phyloP scores from a whole-genome alignment of 2,888 invertebrate species.

The Calephelis perditalis region DNA sequence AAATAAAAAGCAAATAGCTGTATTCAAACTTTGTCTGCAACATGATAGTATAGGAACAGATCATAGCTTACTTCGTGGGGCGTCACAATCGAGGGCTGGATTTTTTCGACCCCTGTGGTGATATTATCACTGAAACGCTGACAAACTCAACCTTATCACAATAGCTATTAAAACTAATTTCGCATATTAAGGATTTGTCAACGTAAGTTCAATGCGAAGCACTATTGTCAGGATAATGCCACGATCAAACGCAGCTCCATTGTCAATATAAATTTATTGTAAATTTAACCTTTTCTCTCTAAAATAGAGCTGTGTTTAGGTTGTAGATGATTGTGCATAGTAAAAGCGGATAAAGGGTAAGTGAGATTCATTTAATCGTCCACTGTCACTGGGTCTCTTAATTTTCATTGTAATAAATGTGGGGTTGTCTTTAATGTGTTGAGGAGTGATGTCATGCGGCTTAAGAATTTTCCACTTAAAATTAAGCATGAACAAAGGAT shows the following conservation, averaged over 20 bases:
- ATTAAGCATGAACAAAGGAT: slow-evolving; percentile 14
- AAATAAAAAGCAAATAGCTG: neutral
- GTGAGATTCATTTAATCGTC: slow-evolving; percentile 73
- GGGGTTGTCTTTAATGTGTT: slow-evolving; percentile 33
- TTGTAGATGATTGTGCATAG: slow-evolving; percentile 29
- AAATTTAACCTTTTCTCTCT: slow-evolving; percentile 33
- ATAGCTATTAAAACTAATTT: slow-evolving; percentile 37
- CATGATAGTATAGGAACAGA: slow-evolving; percentile 65
- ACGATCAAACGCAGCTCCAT: slow-evolving; percentile 70
- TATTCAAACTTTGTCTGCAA: slow-evolving; percentile 33
- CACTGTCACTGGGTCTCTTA: slow-evolving; percentile 69
- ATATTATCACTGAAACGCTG: slow-evolving; percentile 45
- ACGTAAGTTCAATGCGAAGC: slow-evolving; percentile 67
- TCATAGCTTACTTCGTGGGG: slow-evolving; percentile 76
- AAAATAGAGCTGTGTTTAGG: slow-evolving; percentile 35
- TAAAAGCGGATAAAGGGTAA: slow-evolving; percentile 57
- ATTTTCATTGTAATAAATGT: slow-evolving; percentile 53
- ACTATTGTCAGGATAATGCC: slow-evolving; percentile 74
- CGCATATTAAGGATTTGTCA: slow-evolving; percentile 48
- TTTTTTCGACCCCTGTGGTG: slow-evolving; percentile 69
- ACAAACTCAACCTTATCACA: slow-evolving; percentile 43
- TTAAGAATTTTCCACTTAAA: slow-evolving; percentile 21
- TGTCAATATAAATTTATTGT: slow-evolving; percentile 37
- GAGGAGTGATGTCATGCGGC: slow-evolving; percentile 29
- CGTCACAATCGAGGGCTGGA: slow-evolving; percentile 69